Conservation (phyloP, 1,140 invertebrate species). For the Sycophaga agraensis region DNA sequence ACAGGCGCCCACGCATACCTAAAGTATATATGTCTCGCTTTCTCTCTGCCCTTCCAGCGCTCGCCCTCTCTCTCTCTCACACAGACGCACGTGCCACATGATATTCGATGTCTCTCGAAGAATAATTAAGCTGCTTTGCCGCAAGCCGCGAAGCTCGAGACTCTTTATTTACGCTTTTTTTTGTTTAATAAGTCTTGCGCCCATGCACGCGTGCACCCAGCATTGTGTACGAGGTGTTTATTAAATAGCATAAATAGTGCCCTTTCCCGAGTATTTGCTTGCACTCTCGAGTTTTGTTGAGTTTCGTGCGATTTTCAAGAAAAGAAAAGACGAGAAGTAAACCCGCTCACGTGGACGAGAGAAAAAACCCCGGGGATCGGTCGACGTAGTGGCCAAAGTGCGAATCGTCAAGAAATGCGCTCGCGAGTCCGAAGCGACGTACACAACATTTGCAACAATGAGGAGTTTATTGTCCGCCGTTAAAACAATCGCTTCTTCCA, state of each 20-base stretch:
- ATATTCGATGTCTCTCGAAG: conserved; percentile 49
- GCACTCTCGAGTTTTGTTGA: background rate
- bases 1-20: conserved; percentile 19
- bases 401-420: too few relatives aligned
- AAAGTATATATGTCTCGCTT: conserved; percentile 5
- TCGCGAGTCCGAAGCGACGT: too few relatives aligned
- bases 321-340: too few relatives aligned
- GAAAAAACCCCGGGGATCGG: too few relatives aligned
- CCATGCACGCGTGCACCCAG: conserved; percentile 34
- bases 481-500: too few relatives aligned
- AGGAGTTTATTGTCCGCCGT: too few relatives aligned
- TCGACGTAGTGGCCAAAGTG: too few relatives aligned
- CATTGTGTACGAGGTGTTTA: conserved; percentile 4
- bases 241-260: background rate
- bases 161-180: conserved; percentile 4
- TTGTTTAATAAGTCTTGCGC: conserved; percentile 24
- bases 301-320: too few relatives aligned
- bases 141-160: conserved; percentile 39
- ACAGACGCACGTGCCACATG: conserved; percentile 2
- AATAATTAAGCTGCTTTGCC: conserved; percentile 39
- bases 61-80: conserved; percentile 5
- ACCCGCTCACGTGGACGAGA: too few relatives aligned
- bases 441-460: too few relatives aligned
- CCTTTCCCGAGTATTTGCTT: background rate
- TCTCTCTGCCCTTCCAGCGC: background rate